Base-by-base conservation (phyloP, 92 coral and sea anemone genomes). In the Siderastrea siderea region DNA sequence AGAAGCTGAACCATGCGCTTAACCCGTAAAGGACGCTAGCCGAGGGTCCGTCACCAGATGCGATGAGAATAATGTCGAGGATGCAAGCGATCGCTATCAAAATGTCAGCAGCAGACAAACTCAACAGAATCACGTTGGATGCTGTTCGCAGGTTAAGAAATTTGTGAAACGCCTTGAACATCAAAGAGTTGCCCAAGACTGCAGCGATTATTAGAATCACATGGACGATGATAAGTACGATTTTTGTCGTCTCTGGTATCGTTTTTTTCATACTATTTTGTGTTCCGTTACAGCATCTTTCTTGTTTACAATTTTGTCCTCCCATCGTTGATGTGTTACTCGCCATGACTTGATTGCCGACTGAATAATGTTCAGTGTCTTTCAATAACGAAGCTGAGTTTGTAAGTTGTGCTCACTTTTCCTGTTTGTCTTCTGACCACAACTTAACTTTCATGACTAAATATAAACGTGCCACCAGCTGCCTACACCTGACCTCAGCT, bases 101-200 rank as follows among this genome's bases (percentile, higher is more conserved):
- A 38, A 73, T 53, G 38, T 78, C 85, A 15, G 89, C 87, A 3
- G 52, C 68, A 47, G 89, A 75, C 59, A 89, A 76, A 71, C 93
- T 89, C 44, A 89, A 79, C 26, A 89, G 50, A 17, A 89, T 67
- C 7, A 50, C 14, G 68, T 84, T 89, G 15, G 93, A 84, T 5
- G 89, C 80, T 6, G 74, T 89, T 70, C 81, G 89, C 50, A 89
- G 51, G 4, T 55, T 55, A 17, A 52, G 46, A 47, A 82, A 82
- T 58, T 70, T 70, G 73, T n/a, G 12, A 60, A 82, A 82, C 4
- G 86, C 86, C 12, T 47, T 82, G 47, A 82, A 26, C 70, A 82
- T 47, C 14, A 82, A 45, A 57, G 68, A 57, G 50, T 58, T 82
- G 47, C 78, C 79, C 6, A 47, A 47, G 44, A 71, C 16, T 3